Percentiles rank a stretch among this genome's conserved stretches.
Conservation (phyloP, 2,888 invertebrate genomes). For the Cremastobaeus sp. region DNA sequence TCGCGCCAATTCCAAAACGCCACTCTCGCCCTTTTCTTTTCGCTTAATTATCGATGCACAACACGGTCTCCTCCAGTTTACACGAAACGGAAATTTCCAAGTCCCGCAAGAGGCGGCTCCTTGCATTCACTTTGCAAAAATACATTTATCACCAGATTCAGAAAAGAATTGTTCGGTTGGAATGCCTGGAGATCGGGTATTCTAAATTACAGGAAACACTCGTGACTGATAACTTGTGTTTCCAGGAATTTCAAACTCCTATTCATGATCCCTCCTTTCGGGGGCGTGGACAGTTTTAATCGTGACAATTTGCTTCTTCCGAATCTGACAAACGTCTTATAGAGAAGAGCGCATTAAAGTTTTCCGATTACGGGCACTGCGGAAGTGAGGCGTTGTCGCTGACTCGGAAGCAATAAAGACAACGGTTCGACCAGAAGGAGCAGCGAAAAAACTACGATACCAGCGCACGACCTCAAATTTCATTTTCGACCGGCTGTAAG, state of each 20-base stretch:
- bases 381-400: conserved; percentile 7
- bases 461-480: conserved; percentile 19
- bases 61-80: not conserved
- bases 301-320: no score
- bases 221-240: no score
- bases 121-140: not conserved
- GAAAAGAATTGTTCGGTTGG: no score
- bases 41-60: conserved; percentile 1
- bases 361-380: not conserved
- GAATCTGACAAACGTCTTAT: no score
- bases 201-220: no score
- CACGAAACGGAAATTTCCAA: conserved; percentile 10
- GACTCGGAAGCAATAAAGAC: conserved; percentile 15
- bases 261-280: no score
- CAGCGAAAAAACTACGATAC: conserved; percentile 6
- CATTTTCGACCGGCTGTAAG: conserved; percentile 28
- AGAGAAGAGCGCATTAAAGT: no score
- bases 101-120: not conserved
- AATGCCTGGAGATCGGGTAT: no score
- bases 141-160: conserved; percentile 13
- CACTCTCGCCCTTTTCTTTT: not conserved
- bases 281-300: no score
- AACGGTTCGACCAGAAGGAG: not conserved
- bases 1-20: not conserved
- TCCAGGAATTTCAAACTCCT: no score